Conservation (phyloP, 2,797 vertebrate genomes). For the Oryzias dopingdopingensis region DNA sequence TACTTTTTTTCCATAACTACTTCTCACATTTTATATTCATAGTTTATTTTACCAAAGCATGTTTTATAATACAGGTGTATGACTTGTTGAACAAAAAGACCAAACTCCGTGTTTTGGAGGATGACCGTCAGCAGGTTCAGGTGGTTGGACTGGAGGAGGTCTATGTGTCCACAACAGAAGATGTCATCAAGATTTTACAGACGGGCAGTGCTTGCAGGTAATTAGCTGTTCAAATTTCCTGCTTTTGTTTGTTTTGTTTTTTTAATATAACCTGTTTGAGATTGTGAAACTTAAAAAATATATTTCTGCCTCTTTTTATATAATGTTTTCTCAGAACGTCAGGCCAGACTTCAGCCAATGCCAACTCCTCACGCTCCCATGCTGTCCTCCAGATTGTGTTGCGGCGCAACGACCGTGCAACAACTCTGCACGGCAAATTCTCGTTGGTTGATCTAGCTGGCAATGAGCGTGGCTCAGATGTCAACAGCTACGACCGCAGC, state of each 20-base stretch:
- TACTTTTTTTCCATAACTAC: not conserved
- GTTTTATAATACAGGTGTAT: constrained; percentile 79
- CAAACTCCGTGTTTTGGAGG: constrained; percentile 91
- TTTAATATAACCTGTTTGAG: not conserved
- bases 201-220: constrained; percentile 92
- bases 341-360: constrained; percentile 93
- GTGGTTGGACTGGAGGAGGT: constrained; percentile 91
- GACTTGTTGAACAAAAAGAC: constrained; percentile 95
- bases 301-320: not conserved
- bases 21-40: not conserved
- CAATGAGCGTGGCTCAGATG: constrained; percentile 92
- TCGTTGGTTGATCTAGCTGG: constrained; percentile 95
- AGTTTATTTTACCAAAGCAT: not conserved
- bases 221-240: not conserved
- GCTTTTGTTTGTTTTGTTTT: not conserved
- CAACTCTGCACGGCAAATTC: constrained; percentile 88
- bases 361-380: constrained; percentile 93
- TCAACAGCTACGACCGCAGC: constrained; percentile 87
- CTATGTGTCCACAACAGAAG: constrained; percentile 82
- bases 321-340: constrained; percentile 81
- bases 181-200: constrained; percentile 91
- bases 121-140: constrained; percentile 93
- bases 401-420: constrained; percentile 70
- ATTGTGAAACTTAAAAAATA: not conserved
- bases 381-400: constrained; percentile 94